Evolutionary conservation across 2,797 vertebrate species (phyloP).

Genomic region (Falco berigora): DNA sequence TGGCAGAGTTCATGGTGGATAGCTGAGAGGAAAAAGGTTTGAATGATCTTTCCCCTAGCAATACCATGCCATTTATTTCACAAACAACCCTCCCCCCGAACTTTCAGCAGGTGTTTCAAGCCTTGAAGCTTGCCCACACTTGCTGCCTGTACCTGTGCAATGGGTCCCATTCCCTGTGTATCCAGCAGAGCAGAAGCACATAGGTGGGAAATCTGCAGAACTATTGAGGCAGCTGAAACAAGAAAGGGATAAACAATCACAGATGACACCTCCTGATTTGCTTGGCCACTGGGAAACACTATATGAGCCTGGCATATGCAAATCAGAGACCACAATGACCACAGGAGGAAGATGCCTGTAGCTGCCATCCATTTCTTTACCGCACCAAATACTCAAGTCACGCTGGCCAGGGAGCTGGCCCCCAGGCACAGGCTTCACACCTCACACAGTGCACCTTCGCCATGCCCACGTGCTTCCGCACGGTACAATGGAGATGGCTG

Average conservation of each 20-base stretch:
- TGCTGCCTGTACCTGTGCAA: slow-evolving; percentile 80
- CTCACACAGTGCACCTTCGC: not conserved
- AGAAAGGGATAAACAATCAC: not conserved
- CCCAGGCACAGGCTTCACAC: not conserved
- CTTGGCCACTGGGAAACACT: not conserved
- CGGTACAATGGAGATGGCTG: not conserved
- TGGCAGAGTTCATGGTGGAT: not conserved
- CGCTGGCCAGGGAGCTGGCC: not conserved
- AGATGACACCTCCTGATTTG: not conserved
- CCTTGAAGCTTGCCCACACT: not conserved
- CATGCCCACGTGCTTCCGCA: not conserved
- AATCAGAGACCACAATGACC: not conserved
- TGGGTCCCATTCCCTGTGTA: slow-evolving; percentile 85
- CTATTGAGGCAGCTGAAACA: slow-evolving; percentile 82
- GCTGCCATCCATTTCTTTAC: not conserved
- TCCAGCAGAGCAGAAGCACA: slow-evolving; percentile 84
- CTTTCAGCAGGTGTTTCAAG: not conserved
- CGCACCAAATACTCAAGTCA: not conserved
- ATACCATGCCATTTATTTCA: not conserved
- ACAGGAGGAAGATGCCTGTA: not conserved
- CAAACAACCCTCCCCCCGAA: not conserved
- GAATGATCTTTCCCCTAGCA: not conserved
- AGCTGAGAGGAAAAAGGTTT: not conserved
- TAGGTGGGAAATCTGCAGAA: slow-evolving; percentile 55
- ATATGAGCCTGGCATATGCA: not conserved